Evolutionary conservation across 2,888 invertebrate genomes (phyloP), one percentile per base, ranked within the genome.

Genomic region (Iselma pallidipennis): DNA sequence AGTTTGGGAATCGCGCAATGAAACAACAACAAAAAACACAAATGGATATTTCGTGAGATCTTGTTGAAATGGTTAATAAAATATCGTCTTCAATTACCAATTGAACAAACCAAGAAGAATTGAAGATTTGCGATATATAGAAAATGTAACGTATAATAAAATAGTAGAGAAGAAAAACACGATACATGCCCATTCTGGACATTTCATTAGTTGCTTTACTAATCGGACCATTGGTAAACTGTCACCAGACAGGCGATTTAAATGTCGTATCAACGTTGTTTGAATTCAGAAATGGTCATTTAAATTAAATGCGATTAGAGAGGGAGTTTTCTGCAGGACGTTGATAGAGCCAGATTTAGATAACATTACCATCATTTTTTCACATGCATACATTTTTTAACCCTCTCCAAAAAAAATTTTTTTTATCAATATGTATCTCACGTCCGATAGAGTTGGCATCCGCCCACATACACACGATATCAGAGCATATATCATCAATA

Each of bases 361-460:
- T 75, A 74, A 73, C 9, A 7, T 29, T 29, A 37, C 16, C 37
- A 9, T 16, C 7, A 29, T 45, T 45, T 45, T 45, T n/a, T n/a
- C n/a, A n/a, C n/a, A n/a, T n/a, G n/a, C n/a, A n/a, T n/a, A n/a
- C n/a, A n/a, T n/a, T n/a, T n/a, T n/a, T n/a, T n/a, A n/a, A n/a
- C n/a, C n/a, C n/a, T n/a, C n/a, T n/a, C n/a, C n/a, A n/a, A n/a
- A n/a, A n/a, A n/a, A n/a, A n/a, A n/a, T n/a, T 70, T 71, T 74
- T 73, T 75, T 76, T 75, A 74, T 73, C 73, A 67, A 62, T 63
- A 72, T 75, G 70, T 73, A 76, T 76, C 76, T 76, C 75, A 75
- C 74, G 75, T 75, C 75, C 76, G 74, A 76, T 77, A 76, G 70
- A 70, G 75, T 74, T 74, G 73, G 73, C 74, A 74, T 72, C 73